These are phyloP conservation scores for Drosophila repleta DNA, from an alignment of 1,140 invertebrate genomes.

Conservation along the genomic window DNA sequence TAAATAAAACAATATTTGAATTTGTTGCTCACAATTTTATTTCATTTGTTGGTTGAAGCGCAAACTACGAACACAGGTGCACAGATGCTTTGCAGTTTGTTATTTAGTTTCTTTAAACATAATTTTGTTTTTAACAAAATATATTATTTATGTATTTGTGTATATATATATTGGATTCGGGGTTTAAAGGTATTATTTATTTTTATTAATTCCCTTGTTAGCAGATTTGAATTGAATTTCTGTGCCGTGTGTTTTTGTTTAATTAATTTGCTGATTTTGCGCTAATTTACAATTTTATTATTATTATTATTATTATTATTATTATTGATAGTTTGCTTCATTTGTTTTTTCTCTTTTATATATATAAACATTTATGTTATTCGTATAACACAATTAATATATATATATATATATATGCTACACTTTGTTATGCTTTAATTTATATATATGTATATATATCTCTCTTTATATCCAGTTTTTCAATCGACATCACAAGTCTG, in stretches of 20 bases:
- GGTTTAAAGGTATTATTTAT: not conserved
- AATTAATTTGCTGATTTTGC: conserved; percentile 28
- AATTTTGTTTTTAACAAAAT: conserved; percentile 68
- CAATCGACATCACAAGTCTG: conserved; percentile 77
- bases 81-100: conserved; percentile 42
- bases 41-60: conserved; percentile 62
- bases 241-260: conserved; percentile 28
- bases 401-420: conserved; percentile 52
- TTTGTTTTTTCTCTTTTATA: not conserved
- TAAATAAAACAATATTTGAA: not conserved
- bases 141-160: conserved; percentile 22
- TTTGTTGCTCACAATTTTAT: conserved; percentile 55
- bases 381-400: conserved; percentile 57
- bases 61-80: conserved; percentile 66
- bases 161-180: not conserved
- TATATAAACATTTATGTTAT: conserved; percentile 41
- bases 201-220: conserved; percentile 31
- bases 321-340: conserved; percentile 34
- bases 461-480: conserved; percentile 28
- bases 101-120: conserved; percentile 27
- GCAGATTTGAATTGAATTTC: conserved; percentile 10
- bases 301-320: conserved; percentile 13
- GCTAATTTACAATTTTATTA: conserved; percentile 44
- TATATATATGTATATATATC: conserved; percentile 50
- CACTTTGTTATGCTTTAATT: conserved; percentile 54